A percentile compares a stretch with the other conserved stretches of the same genome.
Evolutionary conservation across 2,888 invertebrate species (phyloP).

Genomic region (Carcina quercana): DNA sequence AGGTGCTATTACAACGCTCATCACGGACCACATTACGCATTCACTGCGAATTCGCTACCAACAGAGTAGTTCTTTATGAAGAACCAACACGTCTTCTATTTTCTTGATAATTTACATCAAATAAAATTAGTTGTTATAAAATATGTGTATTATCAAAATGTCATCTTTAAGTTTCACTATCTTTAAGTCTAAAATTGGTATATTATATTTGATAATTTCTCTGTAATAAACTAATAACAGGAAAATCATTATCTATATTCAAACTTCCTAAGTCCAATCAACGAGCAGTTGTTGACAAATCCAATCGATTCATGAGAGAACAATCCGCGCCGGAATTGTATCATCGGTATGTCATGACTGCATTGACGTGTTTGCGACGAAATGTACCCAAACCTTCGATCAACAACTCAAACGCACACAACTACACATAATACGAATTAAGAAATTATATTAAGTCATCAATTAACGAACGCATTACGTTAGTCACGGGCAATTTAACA

Average conservation of each 20-base stretch:
- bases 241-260: no score
- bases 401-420: no score
- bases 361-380: constrained; percentile 21
- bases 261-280: no score
- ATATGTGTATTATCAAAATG: no score
- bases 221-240: no score
- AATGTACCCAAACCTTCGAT: no score
- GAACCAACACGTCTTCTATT: constrained; percentile 5
- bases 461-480: no score
- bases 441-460: no score
- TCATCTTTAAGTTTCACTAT: no score
- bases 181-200: neutral
- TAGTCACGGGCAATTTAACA: no score
- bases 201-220: neutral
- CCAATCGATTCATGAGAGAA: constrained; percentile 16
- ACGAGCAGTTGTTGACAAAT: constrained; percentile 7
- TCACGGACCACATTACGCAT: constrained; percentile 14
- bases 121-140: constrained; percentile 18
- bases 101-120: neutral
- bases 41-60: constrained; percentile 5
- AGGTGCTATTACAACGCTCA: constrained; percentile 28
- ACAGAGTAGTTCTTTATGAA: constrained; percentile 7
- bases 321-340: constrained; percentile 33
- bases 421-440: no score
- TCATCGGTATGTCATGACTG: constrained; percentile 41